These are phyloP conservation scores for Pyralis farinalis DNA, from an alignment of 2,888 invertebrate genomes.

Conservation along the genomic window DNA sequence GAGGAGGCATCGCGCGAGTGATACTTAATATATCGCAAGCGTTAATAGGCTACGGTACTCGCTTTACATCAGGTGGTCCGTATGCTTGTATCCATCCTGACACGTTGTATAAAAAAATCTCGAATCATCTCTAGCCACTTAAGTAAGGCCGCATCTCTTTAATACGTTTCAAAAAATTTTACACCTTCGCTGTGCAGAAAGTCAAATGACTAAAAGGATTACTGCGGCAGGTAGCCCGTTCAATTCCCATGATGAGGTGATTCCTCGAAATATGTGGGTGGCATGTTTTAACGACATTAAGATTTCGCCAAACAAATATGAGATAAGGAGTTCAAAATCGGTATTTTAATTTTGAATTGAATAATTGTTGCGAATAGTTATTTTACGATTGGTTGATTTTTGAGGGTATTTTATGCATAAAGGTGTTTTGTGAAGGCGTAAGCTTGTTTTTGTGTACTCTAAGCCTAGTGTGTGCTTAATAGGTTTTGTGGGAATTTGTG, in stretches of 20 bases:
- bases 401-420: slow-evolving; percentile 13
- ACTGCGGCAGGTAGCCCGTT: slow-evolving; percentile 53
- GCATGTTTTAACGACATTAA: slow-evolving; percentile 42
- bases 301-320: slow-evolving; percentile 36
- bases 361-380: not conserved
- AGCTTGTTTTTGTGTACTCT: slow-evolving; percentile 18
- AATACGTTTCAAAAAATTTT: no score
- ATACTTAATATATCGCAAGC: no score
- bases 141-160: no score
- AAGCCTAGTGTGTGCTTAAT: slow-evolving; percentile 20
- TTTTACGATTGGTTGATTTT: slow-evolving; percentile 16
- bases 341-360: no score
- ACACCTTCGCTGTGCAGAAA: no score
- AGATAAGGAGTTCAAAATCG: slow-evolving; percentile 24
- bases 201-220: slow-evolving; percentile 55
- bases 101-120: no score
- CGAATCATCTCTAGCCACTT: no score
- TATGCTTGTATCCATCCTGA: no score
- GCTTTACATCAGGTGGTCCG: no score
- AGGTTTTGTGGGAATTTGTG: slow-evolving; percentile 12
- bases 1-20: no score
- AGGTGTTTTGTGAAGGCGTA: slow-evolving; percentile 28
- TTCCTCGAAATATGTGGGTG: slow-evolving; percentile 62
- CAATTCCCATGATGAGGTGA: slow-evolving; percentile 31
- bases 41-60: no score